These are phyloP conservation scores for Quadroppia sp. DNA, from an alignment of 2,888 invertebrate genomes.

Conservation along the genomic window DNA sequence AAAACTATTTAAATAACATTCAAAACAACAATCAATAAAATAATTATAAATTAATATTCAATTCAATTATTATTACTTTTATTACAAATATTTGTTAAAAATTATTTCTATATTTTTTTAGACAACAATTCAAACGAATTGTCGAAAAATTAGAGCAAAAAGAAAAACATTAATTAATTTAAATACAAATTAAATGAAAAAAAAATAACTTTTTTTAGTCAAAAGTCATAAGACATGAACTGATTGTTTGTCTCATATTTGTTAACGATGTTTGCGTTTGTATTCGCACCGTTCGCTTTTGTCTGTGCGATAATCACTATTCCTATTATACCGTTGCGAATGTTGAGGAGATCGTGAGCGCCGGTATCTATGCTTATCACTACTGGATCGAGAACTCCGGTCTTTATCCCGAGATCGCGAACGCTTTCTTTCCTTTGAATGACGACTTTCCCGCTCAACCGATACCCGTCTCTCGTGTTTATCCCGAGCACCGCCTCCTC, in stretches of 20 bases:
- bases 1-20: not conserved
- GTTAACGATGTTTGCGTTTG: slow-evolving; percentile 2
- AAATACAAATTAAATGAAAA: not conserved
- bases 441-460: not conserved
- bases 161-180: not conserved
- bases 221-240: not conserved
- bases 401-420: slow-evolving; percentile 19
- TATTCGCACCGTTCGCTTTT: slow-evolving; percentile 2
- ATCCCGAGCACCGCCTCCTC: not conserved
- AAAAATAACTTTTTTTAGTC: not conserved
- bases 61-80: not conserved
- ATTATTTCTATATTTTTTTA: too few species aligned
- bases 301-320: not conserved
- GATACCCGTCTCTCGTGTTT: not conserved
- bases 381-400: not conserved
- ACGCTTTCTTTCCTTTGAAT: not conserved
- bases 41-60: not conserved
- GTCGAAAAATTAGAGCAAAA: not conserved
- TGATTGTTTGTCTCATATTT: not conserved
- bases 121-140: not conserved
- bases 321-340: not conserved
- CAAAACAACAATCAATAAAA: not conserved
- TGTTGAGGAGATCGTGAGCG: slow-evolving; percentile 11
- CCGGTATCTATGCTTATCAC: slow-evolving; percentile 22
- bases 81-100: too few species aligned